Base-by-base conservation (phyloP, 2,888 invertebrate genomes). In the Gymnosoma rotundatum region DNA sequence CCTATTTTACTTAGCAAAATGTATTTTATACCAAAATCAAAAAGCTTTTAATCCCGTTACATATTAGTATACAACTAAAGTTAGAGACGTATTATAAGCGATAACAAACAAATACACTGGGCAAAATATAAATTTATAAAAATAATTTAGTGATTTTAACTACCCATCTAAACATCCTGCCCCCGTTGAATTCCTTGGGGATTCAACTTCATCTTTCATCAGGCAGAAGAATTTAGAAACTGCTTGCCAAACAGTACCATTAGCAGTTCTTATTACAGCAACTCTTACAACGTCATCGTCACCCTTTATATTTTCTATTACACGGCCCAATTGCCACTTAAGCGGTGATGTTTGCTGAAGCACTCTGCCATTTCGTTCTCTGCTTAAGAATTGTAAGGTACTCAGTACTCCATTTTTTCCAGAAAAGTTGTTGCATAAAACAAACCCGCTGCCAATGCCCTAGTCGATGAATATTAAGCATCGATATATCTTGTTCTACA, bases 231-330 rank as follows among this genome's bases (percentile, higher is more conserved):
- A 67, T n/a, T 81, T 80, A 45, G 45, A 50, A 21, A 69, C 25
- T 14, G 80, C 74, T 14, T 63, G 38, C 50, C 50, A 38, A 54
- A 72, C 50, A 48, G 72, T 42, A 50, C 76, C 82, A 67, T 52
- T 67, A 4, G 32, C 38, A 36, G 36, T 54, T 38, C 36, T 36
- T 21, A 67, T 18, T 16, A 60, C 18, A 8, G 63, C 74, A 1
- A 80, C 69, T 32, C 80, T 38, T 2, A 61, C 80, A 25, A 80
- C 70, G 18, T 21, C 78, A 56, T 63, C 69, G 7, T 74, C n/a
- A 21, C 80, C 74, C n/a, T n/a, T 45, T n/a, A 75, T 58, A 8
- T 32, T 9, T 14, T 75, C 45, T 7, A 45, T 4, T 8, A 75
- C 36, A 25, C 75, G 14, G 5, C 66, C 75, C 32, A 66, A 20